Evolutionary conservation across 2,888 invertebrate species (phyloP).

Genomic region (Rhorus exstirpatorius): DNA sequence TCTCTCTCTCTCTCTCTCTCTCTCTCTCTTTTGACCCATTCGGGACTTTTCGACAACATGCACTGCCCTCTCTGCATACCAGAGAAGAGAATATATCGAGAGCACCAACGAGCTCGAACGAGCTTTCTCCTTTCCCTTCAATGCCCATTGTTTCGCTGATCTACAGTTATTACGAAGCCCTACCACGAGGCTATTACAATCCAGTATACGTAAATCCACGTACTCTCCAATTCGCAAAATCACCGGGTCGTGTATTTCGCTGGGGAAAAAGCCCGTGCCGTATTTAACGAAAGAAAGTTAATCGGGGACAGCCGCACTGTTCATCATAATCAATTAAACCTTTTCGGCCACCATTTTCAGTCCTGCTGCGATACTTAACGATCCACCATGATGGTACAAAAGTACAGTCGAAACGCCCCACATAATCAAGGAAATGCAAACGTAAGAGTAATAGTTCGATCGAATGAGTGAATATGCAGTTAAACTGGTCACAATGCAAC

Average conservation of each 20-base stretch:
- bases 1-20: conserved; percentile 30
- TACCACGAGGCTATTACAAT: neutral
- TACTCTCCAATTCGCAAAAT: conserved; percentile 57
- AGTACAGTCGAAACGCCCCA: no score
- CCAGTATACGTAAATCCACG: conserved; percentile 41
- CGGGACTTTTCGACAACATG: conserved; percentile 58
- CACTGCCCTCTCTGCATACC: conserved; percentile 44
- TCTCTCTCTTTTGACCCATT: conserved; percentile 44
- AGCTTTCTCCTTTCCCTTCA: conserved; percentile 59
- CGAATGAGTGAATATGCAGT: no score
- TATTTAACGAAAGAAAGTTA: conserved; percentile 57
- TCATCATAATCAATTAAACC: conserved; percentile 24
- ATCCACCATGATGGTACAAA: no score
- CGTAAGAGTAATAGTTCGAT: no score
- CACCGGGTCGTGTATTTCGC: conserved; percentile 62
- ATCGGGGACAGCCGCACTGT: conserved; percentile 28
- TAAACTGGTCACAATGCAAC: no score
- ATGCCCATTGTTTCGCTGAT: conserved; percentile 67
- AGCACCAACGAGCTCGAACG: conserved; percentile 33
- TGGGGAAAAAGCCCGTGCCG: conserved; percentile 31
- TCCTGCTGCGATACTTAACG: neutral
- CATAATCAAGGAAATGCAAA: no score
- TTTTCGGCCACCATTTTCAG: conserved; percentile 19
- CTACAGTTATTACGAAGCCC: conserved; percentile 65
- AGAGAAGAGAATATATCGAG: conserved; percentile 41